phyloP scores from a whole-genome alignment of 2,797 vertebrate species.

The Microctenopoma lineatum region DNA sequence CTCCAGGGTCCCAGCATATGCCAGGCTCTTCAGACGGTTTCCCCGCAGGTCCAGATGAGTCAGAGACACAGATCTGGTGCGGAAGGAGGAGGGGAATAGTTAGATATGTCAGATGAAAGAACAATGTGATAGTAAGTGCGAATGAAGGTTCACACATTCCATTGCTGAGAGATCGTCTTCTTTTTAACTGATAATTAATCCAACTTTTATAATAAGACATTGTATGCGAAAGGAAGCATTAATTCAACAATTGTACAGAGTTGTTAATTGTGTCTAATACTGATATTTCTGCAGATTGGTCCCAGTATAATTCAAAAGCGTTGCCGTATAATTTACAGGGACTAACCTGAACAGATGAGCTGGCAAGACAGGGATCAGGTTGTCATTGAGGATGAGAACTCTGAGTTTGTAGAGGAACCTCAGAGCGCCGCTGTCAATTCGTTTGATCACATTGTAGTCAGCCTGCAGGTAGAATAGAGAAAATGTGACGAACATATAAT shows the following conservation, averaged over 20 bases:
- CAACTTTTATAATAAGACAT: slow-evolving; percentile 39
- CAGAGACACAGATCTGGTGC: slow-evolving; percentile 84
- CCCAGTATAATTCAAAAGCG: slow-evolving; percentile 65
- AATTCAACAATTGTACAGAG: slow-evolving; percentile 44
- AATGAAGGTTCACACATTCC: slow-evolving; percentile 46
- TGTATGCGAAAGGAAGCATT: slow-evolving; percentile 41
- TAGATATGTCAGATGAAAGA: slow-evolving; percentile 55
- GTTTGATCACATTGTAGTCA: slow-evolving; percentile 98
- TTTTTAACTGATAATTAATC: slow-evolving; percentile 59
- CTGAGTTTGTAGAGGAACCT: slow-evolving; percentile 97
- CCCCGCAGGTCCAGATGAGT: slow-evolving; percentile 98
- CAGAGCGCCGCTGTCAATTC: slow-evolving; percentile 96
- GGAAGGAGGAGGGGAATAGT: slow-evolving; percentile 30
- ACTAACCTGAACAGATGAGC: slow-evolving; percentile 83
- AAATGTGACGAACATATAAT: slow-evolving; percentile 53
- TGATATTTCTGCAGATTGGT: slow-evolving; percentile 76
- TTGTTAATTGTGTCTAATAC: slow-evolving; percentile 53
- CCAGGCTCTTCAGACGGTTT: slow-evolving; percentile 97
- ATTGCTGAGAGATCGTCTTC: slow-evolving; percentile 31
- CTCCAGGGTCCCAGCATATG: slow-evolving; percentile 96
- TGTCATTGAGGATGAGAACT: slow-evolving; percentile 98
- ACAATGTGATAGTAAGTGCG: slow-evolving; percentile 38
- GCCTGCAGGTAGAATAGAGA: slow-evolving; percentile 86
- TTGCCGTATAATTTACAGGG: slow-evolving; percentile 55
- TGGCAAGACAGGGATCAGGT: slow-evolving; percentile 95